phyloP scores from a whole-genome alignment of 2,797 vertebrate species.

The Tapera naevia region DNA sequence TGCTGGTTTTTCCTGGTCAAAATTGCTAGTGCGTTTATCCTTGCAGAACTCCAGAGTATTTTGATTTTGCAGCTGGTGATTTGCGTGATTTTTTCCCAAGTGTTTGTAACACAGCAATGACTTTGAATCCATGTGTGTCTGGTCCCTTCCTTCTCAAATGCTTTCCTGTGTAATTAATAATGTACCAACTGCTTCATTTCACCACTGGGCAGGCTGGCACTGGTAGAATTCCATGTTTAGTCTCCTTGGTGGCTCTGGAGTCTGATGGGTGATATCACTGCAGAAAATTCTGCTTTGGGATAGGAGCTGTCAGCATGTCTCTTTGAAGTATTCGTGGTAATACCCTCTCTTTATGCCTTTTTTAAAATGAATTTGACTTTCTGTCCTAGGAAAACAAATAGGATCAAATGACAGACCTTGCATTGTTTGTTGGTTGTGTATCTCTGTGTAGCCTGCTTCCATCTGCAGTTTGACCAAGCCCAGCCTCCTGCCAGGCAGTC shows the following conservation, averaged over 20 bases:
- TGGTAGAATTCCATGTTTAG: background rate
- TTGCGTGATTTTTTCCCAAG: background rate
- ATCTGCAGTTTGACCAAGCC: background rate
- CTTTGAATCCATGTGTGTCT: background rate
- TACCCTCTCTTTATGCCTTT: background rate
- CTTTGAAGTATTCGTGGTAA: background rate
- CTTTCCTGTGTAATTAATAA: background rate
- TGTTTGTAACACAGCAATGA: background rate
- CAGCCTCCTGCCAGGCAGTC: background rate
- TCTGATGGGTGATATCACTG: background rate
- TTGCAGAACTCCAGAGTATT: background rate
- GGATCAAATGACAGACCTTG: background rate
- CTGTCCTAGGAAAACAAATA: background rate
- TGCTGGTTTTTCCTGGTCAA: background rate
- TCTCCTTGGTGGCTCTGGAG: background rate
- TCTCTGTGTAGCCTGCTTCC: background rate
- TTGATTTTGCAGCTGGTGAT: background rate
- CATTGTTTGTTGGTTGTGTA: background rate
- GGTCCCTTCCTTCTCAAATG: background rate
- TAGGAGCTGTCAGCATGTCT: background rate
- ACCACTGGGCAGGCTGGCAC: background rate
- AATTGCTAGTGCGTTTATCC: background rate
- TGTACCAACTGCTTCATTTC: background rate
- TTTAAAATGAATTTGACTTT: background rate
- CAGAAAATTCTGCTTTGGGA: constrained; percentile 5